These are phyloP conservation scores for Scaptomyza flava DNA, from an alignment of 2,888 invertebrate genomes.

Conservation along the genomic window DNA sequence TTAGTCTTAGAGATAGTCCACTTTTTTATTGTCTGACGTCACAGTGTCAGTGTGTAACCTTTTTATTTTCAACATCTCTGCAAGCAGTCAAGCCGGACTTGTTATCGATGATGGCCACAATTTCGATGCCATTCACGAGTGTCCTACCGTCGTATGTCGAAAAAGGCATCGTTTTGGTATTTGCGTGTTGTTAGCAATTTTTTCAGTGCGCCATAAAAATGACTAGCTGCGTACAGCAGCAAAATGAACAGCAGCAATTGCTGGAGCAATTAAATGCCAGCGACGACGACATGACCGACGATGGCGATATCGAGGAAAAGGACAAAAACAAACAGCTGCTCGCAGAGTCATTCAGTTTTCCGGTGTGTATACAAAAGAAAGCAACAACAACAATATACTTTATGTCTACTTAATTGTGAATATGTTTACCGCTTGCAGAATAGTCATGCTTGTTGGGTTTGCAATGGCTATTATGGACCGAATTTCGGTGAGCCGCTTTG, in stretches of 20 bases:
- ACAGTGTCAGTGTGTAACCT: conserved; percentile 9
- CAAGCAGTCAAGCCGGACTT: neutral
- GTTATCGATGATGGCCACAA: conserved; percentile 19
- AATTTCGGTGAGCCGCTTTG: conserved; percentile 96
- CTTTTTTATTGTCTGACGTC: neutral
- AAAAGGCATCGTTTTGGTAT: conserved; percentile 31
- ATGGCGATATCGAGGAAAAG: conserved; percentile 45
- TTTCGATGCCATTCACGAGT: conserved; percentile 18
- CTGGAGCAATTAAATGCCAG: conserved; percentile 59
- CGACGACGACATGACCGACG: conserved; percentile 69
- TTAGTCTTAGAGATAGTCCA: no score
- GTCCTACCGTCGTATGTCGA: conserved; percentile 15
- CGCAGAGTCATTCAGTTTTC: conserved; percentile 75
- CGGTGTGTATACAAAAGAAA: conserved; percentile 67
- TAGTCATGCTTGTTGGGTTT: conserved; percentile 88
- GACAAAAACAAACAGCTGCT: conserved; percentile 50
- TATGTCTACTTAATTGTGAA: neutral
- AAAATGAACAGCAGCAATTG: conserved; percentile 69
- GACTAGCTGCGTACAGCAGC: conserved; percentile 76
- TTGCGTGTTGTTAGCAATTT: conserved; percentile 39
- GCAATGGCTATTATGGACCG: conserved; percentile 96
- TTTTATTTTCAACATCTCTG: conserved; percentile 6
- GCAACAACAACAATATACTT: neutral
- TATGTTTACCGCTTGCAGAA: conserved; percentile 62
- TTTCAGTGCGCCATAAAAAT: conserved; percentile 48